Base-by-base conservation (phyloP, 2,113 vertebrate genomes). In the Vanacampus margaritifer region DNA sequence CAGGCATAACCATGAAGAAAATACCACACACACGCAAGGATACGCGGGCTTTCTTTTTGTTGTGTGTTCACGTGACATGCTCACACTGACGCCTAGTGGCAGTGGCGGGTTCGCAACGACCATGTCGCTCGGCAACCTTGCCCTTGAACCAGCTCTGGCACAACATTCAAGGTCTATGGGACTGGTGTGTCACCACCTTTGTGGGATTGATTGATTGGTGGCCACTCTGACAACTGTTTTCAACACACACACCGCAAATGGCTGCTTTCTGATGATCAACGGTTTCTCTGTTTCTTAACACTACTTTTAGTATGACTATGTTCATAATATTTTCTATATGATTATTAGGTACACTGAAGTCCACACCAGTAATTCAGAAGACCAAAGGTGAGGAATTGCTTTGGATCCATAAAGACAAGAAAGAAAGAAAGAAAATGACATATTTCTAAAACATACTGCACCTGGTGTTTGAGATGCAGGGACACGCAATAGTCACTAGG, bases 1-100 rank as follows among this genome's bases (percentile, higher is more conserved):
- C 37, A 28, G 58, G 35, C 13, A 59, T 21, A n/a, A 23, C 3
- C 35, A 23, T 5, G 10, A n/a, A 13, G 1, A 39, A 60, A 60
- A 37, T 39, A 21, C 2, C 58, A 39, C 24, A 28, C 16, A 17
- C 26, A 23, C 7, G 14, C 28, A 60, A 64, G 48, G 16, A 62
- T 68, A 76, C 78, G 79, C 71, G 67, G 71, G 75, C 43, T 79
- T 74, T 72, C 69, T 69, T n/a, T 65, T 21, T 8, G 0, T 0
- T 24, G 11, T 61, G 37, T 24, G 36, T 6, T 19, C 9, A 19
- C 68, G 69, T 32, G 13, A 68, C 65, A 76, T 80, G 69, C 77
- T 76, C 85, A 88, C 83, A 87, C 84, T 86, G 84, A 82, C 84
- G 80, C 87, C 90, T 91, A 80, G 89, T 90, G 91, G 84, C 19